A percentile compares a stretch with the other conserved stretches of the same genome.
These are phyloP conservation scores for Poecilus cupreus DNA, from an alignment of 2,888 invertebrate species.

Conservation along the genomic window DNA sequence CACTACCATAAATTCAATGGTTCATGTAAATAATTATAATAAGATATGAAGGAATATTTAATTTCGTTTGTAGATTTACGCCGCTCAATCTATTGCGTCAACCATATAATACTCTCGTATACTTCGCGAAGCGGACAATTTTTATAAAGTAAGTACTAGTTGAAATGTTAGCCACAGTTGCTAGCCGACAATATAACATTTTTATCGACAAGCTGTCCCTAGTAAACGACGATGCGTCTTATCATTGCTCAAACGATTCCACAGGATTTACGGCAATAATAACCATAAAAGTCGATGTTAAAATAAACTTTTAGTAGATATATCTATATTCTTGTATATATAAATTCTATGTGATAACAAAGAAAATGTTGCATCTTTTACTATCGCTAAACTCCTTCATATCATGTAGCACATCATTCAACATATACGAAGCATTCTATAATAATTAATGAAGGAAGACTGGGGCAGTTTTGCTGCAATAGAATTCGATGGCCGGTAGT, in stretches of 20 bases:
- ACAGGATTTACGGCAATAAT: slow-evolving; percentile 36
- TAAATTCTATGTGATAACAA: neutral
- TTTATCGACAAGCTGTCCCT: slow-evolving; percentile 47
- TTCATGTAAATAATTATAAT: too few species aligned
- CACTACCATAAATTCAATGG: too few species aligned
- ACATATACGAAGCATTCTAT: neutral
- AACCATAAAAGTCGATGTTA: slow-evolving; percentile 47
- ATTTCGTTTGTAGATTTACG: too few species aligned
- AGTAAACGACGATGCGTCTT: slow-evolving; percentile 33
- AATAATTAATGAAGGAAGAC: neutral
- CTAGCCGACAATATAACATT: slow-evolving; percentile 17
- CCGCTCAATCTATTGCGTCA: neutral
- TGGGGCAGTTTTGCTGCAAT: neutral
- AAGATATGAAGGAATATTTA: too few species aligned
- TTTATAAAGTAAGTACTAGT: slow-evolving; percentile 32
- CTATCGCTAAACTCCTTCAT: neutral
- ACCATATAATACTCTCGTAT: neutral
- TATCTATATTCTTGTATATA: slow-evolving; percentile 33
- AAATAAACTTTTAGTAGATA: slow-evolving; percentile 10
- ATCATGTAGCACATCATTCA: neutral
- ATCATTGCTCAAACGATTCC: slow-evolving; percentile 44
- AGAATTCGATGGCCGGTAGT: neutral
- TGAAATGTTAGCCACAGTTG: slow-evolving; percentile 32
- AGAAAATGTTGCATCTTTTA: neutral
- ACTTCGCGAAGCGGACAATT: neutral